Conservation (phyloP, 2,797 vertebrate species). For the Lycodopsis pacificus region DNA sequence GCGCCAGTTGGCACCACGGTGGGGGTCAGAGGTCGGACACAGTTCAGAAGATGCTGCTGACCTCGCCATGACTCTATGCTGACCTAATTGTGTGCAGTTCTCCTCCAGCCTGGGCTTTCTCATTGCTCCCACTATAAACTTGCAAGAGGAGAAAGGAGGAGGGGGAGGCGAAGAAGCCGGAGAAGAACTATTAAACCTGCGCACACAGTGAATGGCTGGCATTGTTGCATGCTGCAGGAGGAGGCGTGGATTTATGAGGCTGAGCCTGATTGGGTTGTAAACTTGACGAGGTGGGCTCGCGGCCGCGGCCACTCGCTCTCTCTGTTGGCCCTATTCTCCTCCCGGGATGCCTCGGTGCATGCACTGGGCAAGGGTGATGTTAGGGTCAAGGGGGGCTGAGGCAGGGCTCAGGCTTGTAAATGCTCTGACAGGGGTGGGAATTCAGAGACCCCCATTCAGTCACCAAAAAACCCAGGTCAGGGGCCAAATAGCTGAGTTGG, state of each 20-base stretch:
- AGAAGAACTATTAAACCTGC: slow-evolving; percentile 82
- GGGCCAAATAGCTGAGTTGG: slow-evolving; percentile 86
- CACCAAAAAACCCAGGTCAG: slow-evolving; percentile 87
- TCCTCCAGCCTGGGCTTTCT: slow-evolving; percentile 61
- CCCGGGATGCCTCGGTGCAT: slow-evolving; percentile 82
- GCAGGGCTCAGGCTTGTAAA: slow-evolving; percentile 88
- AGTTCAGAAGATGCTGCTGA: slow-evolving; percentile 90
- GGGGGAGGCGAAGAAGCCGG: slow-evolving; percentile 80
- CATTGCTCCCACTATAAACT: slow-evolving; percentile 84
- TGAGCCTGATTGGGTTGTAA: slow-evolving; percentile 91
- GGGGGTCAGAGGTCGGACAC: slow-evolving; percentile 85
- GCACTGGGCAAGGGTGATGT: slow-evolving; percentile 76
- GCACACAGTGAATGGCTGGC: slow-evolving; percentile 83
- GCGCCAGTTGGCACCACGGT: slow-evolving; percentile 85
- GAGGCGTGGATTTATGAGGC: slow-evolving; percentile 90
- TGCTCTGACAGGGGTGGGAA: slow-evolving; percentile 87
- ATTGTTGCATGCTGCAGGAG: slow-evolving; percentile 90
- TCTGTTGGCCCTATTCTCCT: slow-evolving; percentile 76
- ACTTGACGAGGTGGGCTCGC: slow-evolving; percentile 83
- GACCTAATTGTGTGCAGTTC: slow-evolving; percentile 74
- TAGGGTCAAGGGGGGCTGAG: slow-evolving; percentile 75
- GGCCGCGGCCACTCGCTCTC: slow-evolving; percentile 65
- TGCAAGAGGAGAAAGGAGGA: slow-evolving; percentile 51
- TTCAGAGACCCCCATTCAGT: slow-evolving; percentile 85
- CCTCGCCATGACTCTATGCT: slow-evolving; percentile 79